A percentile compares a stretch with the other conserved stretches of the same genome.
phyloP scores from a whole-genome alignment of 2,113 vertebrate species.

The Oncorhynchus masou region DNA sequence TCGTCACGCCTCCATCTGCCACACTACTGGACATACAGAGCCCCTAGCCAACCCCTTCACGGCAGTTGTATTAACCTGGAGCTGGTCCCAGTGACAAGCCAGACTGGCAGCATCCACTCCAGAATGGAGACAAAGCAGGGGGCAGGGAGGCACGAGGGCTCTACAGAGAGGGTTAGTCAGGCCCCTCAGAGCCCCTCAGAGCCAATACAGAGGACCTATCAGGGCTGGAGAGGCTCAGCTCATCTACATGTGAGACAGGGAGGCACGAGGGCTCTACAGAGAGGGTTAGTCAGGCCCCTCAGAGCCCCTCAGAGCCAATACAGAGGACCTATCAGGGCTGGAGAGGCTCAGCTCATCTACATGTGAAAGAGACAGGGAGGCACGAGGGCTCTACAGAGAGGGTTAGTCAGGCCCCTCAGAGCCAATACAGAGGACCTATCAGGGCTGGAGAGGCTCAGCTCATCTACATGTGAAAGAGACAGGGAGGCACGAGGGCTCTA shows the following conservation, averaged over 20 bases:
- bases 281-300: neutral
- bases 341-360: neutral
- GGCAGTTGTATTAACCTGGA: conserved; percentile 16
- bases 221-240: neutral
- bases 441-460: neutral
- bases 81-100: neutral
- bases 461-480: neutral
- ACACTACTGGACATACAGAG: neutral
- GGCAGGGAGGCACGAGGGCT: neutral
- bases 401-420: neutral
- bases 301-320: neutral
- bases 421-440: neutral
- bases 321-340: neutral
- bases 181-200: neutral
- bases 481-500: neutral
- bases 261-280: neutral
- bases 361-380: neutral
- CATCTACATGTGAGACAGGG: neutral
- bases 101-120: conserved; percentile 12
- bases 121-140: neutral
- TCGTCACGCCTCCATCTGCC: conserved; percentile 8
- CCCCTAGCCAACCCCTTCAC: neutral
- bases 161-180: neutral
- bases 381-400: neutral
- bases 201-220: neutral